Evolutionary conservation across 2,113 vertebrate species (phyloP), one percentile per base, ranked within the genome.

Genomic region (Perognathus longimembris): DNA sequence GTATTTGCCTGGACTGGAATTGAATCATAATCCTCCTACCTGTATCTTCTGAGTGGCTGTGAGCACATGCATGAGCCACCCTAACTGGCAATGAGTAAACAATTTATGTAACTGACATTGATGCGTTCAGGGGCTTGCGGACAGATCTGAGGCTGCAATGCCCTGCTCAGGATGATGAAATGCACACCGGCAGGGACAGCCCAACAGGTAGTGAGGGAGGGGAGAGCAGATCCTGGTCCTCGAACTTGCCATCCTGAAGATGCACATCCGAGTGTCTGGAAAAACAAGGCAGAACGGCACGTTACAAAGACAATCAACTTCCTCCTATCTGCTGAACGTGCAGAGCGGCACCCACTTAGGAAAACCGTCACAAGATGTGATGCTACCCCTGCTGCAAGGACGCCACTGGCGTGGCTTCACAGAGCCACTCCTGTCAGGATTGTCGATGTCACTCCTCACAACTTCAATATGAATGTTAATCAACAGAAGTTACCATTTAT

Each of bases 271-370:
- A n/a, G 10, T n/a, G 34, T 26, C 15, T 6, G 42, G 45, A 14
- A 12, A 17, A 30, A 18, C 21, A 10, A 45, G 67, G 36, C 38
- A 54, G 30, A n/a, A 34, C 0, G 1, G 34, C 50, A 1, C 0
- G 0, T 34, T 4, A 18, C 21, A 1, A 8, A 7, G 30, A 42
- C 0, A 15, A 20, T 1, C 0, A 6, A 24, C 7, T 0, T 21
- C 54, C 64, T 34, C 80, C 4, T 0, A 8, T 70, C 8, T 1
- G 73, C 66, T 22, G 30, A 18, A n/a, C 0, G 4, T 1, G 1
- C 5, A 3, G 9, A 2, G 38, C 0, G 1, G 32, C 22, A 8
- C 7, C 74, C n/a, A 36, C 2, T 1, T 22, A 32, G 22, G 6
- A 12, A 28, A 30, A 54, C 3, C 2, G 7, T 34, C 15, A 1